A percentile compares a stretch with the other conserved stretches of the same genome.
These are phyloP conservation scores for Dolichoris vasculosae DNA, from an alignment of 1,140 invertebrate species.

Conservation along the genomic window DNA sequence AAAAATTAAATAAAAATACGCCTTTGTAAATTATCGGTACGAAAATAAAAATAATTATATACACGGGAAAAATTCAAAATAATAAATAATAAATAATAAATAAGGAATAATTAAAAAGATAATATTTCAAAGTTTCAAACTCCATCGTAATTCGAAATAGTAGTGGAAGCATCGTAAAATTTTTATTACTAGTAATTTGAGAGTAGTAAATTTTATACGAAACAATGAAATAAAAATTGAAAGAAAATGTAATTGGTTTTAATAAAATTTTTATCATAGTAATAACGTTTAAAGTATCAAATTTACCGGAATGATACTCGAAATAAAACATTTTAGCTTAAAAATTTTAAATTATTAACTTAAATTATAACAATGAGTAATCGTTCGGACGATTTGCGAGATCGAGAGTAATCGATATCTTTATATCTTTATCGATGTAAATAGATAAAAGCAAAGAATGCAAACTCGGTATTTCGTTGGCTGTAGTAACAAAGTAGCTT, in stretches of 20 bases:
- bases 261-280: constrained; percentile 22
- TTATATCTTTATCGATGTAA: neutral
- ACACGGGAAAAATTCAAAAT: neutral
- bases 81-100: constrained; percentile 19
- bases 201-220: constrained; percentile 48
- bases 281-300: constrained; percentile 28
- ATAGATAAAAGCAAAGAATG: neutral
- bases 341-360: neutral
- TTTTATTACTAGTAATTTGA: constrained; percentile 49
- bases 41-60: neutral
- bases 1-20: neutral
- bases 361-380: neutral
- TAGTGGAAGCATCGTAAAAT: constrained; percentile 32
- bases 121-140: constrained; percentile 15
- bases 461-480: neutral
- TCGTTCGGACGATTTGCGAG: neutral
- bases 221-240: constrained; percentile 48
- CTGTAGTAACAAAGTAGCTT: neutral
- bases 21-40: neutral
- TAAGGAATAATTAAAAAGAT: constrained; percentile 46
- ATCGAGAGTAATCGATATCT: neutral
- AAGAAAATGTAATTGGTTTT: constrained; percentile 42
- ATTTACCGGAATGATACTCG: constrained; percentile 12
- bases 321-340: neutral
- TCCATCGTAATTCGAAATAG: constrained; percentile 29